Conservation (phyloP, 92 coral and sea anemone species). For the Actinostola sp. region DNA sequence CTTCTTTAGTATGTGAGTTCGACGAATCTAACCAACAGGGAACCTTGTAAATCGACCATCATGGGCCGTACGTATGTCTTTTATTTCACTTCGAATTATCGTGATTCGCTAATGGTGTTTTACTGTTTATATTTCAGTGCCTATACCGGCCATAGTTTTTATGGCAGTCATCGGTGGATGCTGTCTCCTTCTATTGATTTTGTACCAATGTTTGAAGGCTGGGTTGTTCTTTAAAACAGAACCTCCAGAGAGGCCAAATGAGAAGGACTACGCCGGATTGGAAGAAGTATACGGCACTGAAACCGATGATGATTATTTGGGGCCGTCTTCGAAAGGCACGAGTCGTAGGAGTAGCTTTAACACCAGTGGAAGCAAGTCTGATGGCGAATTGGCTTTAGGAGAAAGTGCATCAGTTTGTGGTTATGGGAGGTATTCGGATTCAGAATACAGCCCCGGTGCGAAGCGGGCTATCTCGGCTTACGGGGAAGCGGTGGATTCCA, state of each 20-base stretch:
- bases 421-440: slow-evolving; percentile 87
- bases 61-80: slow-evolving; percentile 47
- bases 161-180: slow-evolving; percentile 99
- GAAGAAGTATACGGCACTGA: slow-evolving; percentile 95
- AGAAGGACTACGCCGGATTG: slow-evolving; percentile 91
- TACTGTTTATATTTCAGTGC: slow-evolving; percentile 75
- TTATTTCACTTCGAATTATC: not conserved
- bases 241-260: slow-evolving; percentile 95
- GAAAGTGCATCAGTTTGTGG: slow-evolving; percentile 94
- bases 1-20: slow-evolving; percentile 19
- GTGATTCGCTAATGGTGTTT: slow-evolving; percentile 17
- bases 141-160: slow-evolving; percentile 99
- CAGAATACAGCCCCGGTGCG: slow-evolving; percentile 86
- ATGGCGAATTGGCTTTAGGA: slow-evolving; percentile 92
- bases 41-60: slow-evolving; percentile 5
- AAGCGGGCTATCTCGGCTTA: slow-evolving; percentile 89
- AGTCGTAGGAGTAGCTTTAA: slow-evolving; percentile 98
- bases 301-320: slow-evolving; percentile 94
- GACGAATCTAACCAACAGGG: not conserved
- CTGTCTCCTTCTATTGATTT: slow-evolving; percentile 80
- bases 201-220: slow-evolving; percentile 95
- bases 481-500: slow-evolving; percentile 77
- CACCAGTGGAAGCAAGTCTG: slow-evolving; percentile 98
- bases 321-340: slow-evolving; percentile 94
- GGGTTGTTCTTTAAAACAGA: slow-evolving; percentile 97